Conservation (phyloP, 2,113 vertebrate genomes). For the Athene noctua region DNA sequence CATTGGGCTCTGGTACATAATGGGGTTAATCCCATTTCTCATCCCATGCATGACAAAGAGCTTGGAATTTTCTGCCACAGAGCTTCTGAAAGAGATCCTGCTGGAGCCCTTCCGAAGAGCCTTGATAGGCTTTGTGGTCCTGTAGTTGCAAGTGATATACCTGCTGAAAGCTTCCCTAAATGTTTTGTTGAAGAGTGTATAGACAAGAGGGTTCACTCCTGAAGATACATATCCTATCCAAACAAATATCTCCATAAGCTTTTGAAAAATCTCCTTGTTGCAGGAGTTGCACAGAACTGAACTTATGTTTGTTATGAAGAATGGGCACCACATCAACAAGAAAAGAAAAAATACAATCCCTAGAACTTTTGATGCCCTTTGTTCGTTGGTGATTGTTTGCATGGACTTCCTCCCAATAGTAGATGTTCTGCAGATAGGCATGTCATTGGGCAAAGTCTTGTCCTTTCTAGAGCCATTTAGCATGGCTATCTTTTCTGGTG, state of each 20-base stretch:
- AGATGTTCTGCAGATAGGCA: conserved; percentile 80
- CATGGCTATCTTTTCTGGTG: conserved; percentile 80
- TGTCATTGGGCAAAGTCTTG: conserved; percentile 63
- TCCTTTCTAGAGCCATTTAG: conserved; percentile 74
- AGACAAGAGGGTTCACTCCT: conserved; percentile 95
- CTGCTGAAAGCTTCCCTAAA: conserved; percentile 92
- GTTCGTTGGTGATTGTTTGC: conserved; percentile 93
- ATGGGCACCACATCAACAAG: conserved; percentile 97
- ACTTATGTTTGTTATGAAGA: conserved; percentile 95
- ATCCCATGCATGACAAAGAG: conserved; percentile 87
- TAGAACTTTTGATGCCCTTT: conserved; percentile 94
- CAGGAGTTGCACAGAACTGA: conserved; percentile 89
- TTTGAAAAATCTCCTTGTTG: conserved; percentile 75
- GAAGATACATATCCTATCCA: conserved; percentile 98
- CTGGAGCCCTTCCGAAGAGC: conserved; percentile 73
- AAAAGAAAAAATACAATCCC: conserved; percentile 97
- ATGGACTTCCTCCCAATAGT: conserved; percentile 89
- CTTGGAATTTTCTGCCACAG: conserved; percentile 88
- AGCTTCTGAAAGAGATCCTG: conserved; percentile 82
- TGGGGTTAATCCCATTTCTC: conserved; percentile 85
- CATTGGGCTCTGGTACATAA: conserved; percentile 84
- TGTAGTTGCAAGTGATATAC: conserved; percentile 93
- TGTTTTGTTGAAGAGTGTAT: conserved; percentile 97
- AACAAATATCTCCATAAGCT: conserved; percentile 93
- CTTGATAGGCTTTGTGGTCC: conserved; percentile 59